Evolutionary conservation across 2,888 invertebrate genomes (phyloP), one percentile per base, ranked within the genome.

Genomic region (Heteromyza rotundicornis): DNA sequence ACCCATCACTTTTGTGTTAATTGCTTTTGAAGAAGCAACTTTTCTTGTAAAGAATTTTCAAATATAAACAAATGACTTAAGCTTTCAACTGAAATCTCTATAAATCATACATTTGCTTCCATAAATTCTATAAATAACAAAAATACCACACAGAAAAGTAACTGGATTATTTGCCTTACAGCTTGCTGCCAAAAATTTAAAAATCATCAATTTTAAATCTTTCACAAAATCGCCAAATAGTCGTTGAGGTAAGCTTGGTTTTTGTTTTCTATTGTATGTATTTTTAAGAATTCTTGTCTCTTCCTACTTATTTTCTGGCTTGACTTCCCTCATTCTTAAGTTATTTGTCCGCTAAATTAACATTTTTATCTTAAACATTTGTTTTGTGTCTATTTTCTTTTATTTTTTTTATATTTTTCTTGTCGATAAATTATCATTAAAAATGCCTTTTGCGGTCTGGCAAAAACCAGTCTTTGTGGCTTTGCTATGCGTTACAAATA

Each of bases 151-250:
- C 32, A 32, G 32, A 32, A 5, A 32, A 8, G 12, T 32, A 40
- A 40, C 40, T 20, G 51, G 2, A 24, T 24, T n/a, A 5, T n/a
- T 51, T 24, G 2, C 2, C 62, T 56, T 68, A 59, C 68, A 72
- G 72, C 35, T 57, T 50, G 12, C 2, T n/a, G 14, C 40, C 50
- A 23, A 20, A 50, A 57, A 32, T 12, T 35, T 10, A 57, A 57
- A 57, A 40, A 27, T 40, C 10, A 40, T 3, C 40, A 40, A 32
- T 32, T 40, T 40, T 27, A 10, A 5, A 27, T 10, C 14, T 40
- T 14, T 40, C n/a, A 12, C 40, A 14, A 17, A 17, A 19, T 20
- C 3, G 47, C 47, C 14, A 7, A 17, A 20, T 47, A 17, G 19
- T 14, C 3, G 3, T 8, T 19, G 3, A 47, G 47, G 40, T 40